These are phyloP conservation scores for Epizoanthus illoricatus DNA, from an alignment of 92 coral and sea anemone species.

Conservation along the genomic window DNA sequence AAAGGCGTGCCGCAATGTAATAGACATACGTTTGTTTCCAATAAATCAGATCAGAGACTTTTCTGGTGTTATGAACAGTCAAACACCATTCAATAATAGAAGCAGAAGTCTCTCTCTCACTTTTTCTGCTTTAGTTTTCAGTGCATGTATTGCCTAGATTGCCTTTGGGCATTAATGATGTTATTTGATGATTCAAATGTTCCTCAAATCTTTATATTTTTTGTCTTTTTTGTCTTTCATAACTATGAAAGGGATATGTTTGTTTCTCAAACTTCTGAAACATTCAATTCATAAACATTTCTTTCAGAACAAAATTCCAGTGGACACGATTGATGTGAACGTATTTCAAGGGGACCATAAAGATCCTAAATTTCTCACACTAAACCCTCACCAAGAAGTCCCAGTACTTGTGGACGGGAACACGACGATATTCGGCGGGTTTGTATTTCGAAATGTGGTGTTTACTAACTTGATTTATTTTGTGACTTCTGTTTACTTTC, in stretches of 20 bases:
- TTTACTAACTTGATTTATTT: not conserved
- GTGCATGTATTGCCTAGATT: not conserved
- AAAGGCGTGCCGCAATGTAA: too few species aligned
- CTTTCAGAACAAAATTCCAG: conserved; percentile 76
- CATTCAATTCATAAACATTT: too few species aligned
- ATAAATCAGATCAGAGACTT: too few species aligned
- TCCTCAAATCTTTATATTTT: not conserved
- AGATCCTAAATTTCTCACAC: conserved; percentile 60
- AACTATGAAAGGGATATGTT: too few species aligned
- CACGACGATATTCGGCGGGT: conserved; percentile 82
- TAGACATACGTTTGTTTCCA: too few species aligned
- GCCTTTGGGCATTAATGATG: not conserved
- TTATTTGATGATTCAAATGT: not conserved
- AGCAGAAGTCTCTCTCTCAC: too few species aligned
- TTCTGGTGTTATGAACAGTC: too few species aligned
- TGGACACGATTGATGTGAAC: conserved; percentile 75
- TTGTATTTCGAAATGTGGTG: conserved; percentile 38
- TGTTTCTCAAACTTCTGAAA: too few species aligned
- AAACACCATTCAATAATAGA: too few species aligned
- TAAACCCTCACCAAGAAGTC: conserved; percentile 83
- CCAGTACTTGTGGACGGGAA: conserved; percentile 81
- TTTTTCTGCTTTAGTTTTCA: too few species aligned
- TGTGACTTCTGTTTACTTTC: too few species aligned
- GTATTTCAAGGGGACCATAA: conserved; percentile 75
- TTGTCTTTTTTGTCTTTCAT: not conserved